These are phyloP conservation scores for Drosophila histrio DNA, from an alignment of 2,888 invertebrate genomes.

Conservation along the genomic window DNA sequence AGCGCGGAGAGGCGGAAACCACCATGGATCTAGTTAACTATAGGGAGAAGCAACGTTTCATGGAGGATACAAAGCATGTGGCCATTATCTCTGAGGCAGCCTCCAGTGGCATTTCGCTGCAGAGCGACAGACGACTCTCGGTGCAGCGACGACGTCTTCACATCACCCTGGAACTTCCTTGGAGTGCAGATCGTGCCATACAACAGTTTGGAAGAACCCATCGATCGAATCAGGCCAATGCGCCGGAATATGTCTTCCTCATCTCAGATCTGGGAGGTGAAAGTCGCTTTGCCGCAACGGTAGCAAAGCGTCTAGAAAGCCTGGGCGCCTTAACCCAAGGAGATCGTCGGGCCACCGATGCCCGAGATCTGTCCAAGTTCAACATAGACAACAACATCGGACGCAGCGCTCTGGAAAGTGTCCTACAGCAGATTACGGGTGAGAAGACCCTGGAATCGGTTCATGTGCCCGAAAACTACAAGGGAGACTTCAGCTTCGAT, in stretches of 20 bases:
- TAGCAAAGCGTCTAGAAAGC: constrained; percentile 97
- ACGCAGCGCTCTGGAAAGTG: constrained; percentile 94
- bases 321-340: constrained; percentile 98
- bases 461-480: constrained; percentile 93
- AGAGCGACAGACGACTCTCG: constrained; percentile 95
- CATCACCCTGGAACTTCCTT: constrained; percentile 98
- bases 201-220: constrained; percentile 99
- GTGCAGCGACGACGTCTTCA: constrained; percentile 98
- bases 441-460: constrained; percentile 91
- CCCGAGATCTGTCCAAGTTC: constrained; percentile 97
- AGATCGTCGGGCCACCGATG: constrained; percentile 97
- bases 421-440: constrained; percentile 97
- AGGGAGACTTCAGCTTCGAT: constrained; percentile 89
- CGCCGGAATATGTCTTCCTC: constrained; percentile 99
- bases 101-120: constrained; percentile 97
- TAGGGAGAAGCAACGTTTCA: constrained; percentile 95
- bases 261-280: constrained; percentile 99
- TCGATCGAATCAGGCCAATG: constrained; percentile 98
- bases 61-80: constrained; percentile 98
- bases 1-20: constrained; percentile 96
- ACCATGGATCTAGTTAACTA: constrained; percentile 98
- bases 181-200: constrained; percentile 99
- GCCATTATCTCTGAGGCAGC: constrained; percentile 99
- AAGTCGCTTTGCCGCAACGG: constrained; percentile 97
- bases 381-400: constrained; percentile 99